phyloP scores from a whole-genome alignment of 2,888 invertebrate species.

The Prenolepis imparis region DNA sequence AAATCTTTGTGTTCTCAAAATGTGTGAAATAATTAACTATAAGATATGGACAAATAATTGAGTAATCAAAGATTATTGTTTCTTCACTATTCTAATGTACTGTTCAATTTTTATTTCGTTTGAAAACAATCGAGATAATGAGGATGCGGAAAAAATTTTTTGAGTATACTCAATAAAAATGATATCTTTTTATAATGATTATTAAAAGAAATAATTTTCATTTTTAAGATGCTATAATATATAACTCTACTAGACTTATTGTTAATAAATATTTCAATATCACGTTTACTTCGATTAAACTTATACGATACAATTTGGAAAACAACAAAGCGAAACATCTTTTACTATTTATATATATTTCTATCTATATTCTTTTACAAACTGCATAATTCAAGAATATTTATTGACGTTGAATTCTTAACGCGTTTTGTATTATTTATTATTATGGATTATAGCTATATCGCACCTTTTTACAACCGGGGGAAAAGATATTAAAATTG shows the following conservation, averaged over 20 bases:
- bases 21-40: slow-evolving; percentile 8
- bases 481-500: slow-evolving; percentile 59
- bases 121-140: not conserved
- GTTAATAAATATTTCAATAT: not conserved
- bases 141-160: not conserved
- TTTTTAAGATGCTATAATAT: not conserved
- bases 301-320: not conserved
- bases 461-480: slow-evolving; percentile 18
- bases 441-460: slow-evolving; percentile 14
- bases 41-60: not conserved
- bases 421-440: slow-evolving; percentile 6
- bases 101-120: not conserved
- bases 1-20: not conserved
- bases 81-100: not conserved
- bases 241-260: not conserved
- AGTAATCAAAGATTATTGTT: not conserved
- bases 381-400: slow-evolving; percentile 1
- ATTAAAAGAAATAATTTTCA: not conserved
- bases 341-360: not conserved
- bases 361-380: not conserved
- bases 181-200: not conserved
- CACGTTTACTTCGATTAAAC: not conserved
- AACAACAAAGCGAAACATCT: not conserved
- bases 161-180: not conserved
- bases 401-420: not conserved